Evolutionary conservation across 1,140 invertebrate genomes (phyloP), one percentile per base, ranked within the genome.

Genomic region (Camponotus vicinus): DNA sequence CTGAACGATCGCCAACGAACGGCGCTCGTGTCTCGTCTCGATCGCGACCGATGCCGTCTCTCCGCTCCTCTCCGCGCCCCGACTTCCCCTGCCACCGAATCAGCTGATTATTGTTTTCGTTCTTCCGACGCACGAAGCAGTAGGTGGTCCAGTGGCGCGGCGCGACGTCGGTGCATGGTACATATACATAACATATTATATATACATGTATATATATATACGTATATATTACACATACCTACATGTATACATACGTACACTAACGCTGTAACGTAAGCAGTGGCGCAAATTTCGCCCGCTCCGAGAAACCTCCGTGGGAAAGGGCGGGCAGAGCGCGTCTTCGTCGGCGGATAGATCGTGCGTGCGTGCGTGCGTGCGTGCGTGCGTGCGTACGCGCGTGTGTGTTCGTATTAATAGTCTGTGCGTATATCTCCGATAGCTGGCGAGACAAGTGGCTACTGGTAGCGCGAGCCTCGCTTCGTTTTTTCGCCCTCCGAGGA

Each of bases 31-130:
- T 45, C 34, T 7, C 13, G n/a, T 59, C 13, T 40, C 69, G 69
- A 63, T 83, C 40, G 49, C 49, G 37, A 2, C 66, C 77, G n/a
- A 21, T 18, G 1, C 2, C 21, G 18, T 67, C 27, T 9, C 45
- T 45, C 87, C 88, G 45, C 88, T 67, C 52, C 42, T 27, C 75
- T 64, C 63, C 76, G 27, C 69, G 42, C 21, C 21, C 42, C 37
- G 52, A 59, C 71, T 45, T 18, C 49, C 49, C 80, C 71, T 63
- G 69, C 78, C 80, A 71, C 69, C 78, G 82, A 92, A 93, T 93
- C 92, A 93, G 92, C 92, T 93, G 92, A 93, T 93, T 93, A 93
- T 91, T 93, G 92, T 93, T 93, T 93, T 93, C 92, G 88, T 93
- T 90, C 87, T 90, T 83, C 9, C 49, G 69, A 88, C 76, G 67